These are phyloP conservation scores for Styela plicata DNA, from an alignment of 23 tunicate species.

Conservation along the genomic window DNA sequence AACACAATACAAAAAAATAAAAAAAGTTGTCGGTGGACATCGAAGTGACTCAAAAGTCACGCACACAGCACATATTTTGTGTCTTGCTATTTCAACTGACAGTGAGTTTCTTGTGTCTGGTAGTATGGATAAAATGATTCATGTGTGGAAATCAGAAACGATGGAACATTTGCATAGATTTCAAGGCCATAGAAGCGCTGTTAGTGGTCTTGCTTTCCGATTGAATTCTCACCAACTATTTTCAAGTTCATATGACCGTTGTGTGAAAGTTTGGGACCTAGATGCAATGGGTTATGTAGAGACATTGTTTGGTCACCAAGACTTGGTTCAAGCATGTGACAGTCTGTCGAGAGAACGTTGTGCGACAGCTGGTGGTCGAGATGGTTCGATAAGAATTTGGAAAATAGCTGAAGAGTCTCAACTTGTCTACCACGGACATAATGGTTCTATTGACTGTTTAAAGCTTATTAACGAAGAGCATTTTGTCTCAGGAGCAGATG, in stretches of 20 bases:
- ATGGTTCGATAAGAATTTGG: slow-evolving; percentile 90
- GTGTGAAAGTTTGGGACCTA: slow-evolving; percentile 92
- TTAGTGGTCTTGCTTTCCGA: slow-evolving; percentile 74
- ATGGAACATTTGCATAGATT: slow-evolving; percentile 48
- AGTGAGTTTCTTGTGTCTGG: slow-evolving; percentile 72
- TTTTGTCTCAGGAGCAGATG: slow-evolving; percentile 82
- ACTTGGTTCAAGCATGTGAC: slow-evolving; percentile 74
- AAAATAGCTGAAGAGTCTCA: slow-evolving; percentile 94
- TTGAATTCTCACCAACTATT: slow-evolving; percentile 71
- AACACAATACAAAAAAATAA: not conserved
- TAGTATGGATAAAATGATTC: slow-evolving; percentile 64
- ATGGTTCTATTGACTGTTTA: slow-evolving; percentile 61
- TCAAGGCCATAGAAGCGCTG: slow-evolving; percentile 62
- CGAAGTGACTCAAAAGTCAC: not conserved
- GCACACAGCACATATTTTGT: slow-evolving; percentile 55
- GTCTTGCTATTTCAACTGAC: slow-evolving; percentile 74
- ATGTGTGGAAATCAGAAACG: slow-evolving; percentile 55
- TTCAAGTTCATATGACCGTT: slow-evolving; percentile 58
- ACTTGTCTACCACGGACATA: slow-evolving; percentile 65
- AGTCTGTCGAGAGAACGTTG: slow-evolving; percentile 75
- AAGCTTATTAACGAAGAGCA: slow-evolving; percentile 76
- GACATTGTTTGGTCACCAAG: slow-evolving; percentile 93
- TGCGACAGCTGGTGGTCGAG: slow-evolving; percentile 92
- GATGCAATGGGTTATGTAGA: slow-evolving; percentile 92
- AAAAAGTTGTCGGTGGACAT: slow-evolving; percentile 22